These are phyloP conservation scores for Tylochromis polylepis DNA, from an alignment of 2,113 vertebrate genomes.

Conservation along the genomic window DNA sequence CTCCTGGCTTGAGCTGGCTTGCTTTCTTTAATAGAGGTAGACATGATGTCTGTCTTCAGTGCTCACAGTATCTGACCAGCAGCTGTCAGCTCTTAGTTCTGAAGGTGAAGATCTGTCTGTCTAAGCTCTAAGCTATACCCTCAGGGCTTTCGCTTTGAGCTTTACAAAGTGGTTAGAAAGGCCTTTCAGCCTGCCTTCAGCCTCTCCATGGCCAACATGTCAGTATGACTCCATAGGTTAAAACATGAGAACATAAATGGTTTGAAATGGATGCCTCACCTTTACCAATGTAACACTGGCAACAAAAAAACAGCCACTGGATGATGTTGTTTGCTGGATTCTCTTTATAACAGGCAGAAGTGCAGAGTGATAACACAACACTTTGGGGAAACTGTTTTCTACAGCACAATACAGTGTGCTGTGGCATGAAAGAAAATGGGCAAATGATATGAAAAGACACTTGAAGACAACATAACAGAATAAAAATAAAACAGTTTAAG, in stretches of 20 bases:
- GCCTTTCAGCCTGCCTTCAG: neutral
- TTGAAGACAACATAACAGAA: neutral
- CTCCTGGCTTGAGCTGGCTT: neutral
- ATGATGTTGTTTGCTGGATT: neutral
- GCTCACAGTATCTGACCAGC: constrained; percentile 23
- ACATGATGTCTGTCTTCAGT: constrained; percentile 9
- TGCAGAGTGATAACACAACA: neutral
- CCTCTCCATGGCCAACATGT: neutral
- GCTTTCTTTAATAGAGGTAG: neutral
- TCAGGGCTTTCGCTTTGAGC: neutral
- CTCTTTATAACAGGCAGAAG: neutral
- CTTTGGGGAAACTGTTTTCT: neutral
- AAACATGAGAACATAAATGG: neutral
- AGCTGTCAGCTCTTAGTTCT: constrained; percentile 27
- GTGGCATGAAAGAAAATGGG: neutral
- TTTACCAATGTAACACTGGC: neutral
- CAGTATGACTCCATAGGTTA: neutral
- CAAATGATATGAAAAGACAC: neutral
- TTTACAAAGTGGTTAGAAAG: constrained; percentile 26
- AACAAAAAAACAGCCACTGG: neutral
- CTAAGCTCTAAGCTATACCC: constrained; percentile 1
- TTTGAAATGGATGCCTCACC: neutral
- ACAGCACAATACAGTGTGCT: neutral
- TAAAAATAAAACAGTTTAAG: neutral
- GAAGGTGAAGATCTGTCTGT: constrained; percentile 7